Base-by-base conservation (phyloP, 2,797 vertebrate species). In the Enteromius trimaculatus region DNA sequence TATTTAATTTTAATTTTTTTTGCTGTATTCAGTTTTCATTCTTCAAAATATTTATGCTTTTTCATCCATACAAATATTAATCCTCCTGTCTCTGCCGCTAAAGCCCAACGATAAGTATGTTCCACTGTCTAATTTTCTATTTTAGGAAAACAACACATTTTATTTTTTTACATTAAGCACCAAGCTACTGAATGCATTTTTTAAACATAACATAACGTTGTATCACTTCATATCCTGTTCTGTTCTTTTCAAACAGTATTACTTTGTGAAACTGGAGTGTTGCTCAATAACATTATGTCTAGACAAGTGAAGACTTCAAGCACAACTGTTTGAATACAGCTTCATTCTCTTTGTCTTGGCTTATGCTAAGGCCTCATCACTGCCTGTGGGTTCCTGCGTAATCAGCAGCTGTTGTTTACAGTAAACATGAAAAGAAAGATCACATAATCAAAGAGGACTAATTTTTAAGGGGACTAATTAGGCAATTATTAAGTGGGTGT, bases 361-460 rank as follows among this genome's bases (percentile, higher is more conserved):
- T 76, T 29, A 66, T 31, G 31, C 75, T 11, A 23, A 21, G 75
- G 39, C 39, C 23, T 47, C 23, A 31, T 44, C 34, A 77, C n/a
- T 60, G 51, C 42, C 60, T 65, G 16, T 47, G 76, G 58, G 58
- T 49, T 29, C 42, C 17, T 47, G 60, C 65, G 39, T 34, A 65
- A 65, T 78, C 60, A 65, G 77, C 77, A 78, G 60, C 77, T 78
- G 62, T 31, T 78, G 77, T 78, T 78, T 78, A 78, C 60, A 34
- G 42, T 78, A 49, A 66, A 78, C 60, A 66, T 66, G 60, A 78
- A 66, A 78, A 78, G 77, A 66, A 66, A 51, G 60, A 78, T 78
- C 29, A 31, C 39, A 60, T 76, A 47, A 77, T 77, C 76, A 23
- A 3, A 51, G 77, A 51, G 10, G 77, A 21, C 58, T 14, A 65